Evolutionary conservation across 1,140 invertebrate genomes (phyloP), one percentile per base, ranked within the genome.

Genomic region (Lineus longissimus): DNA sequence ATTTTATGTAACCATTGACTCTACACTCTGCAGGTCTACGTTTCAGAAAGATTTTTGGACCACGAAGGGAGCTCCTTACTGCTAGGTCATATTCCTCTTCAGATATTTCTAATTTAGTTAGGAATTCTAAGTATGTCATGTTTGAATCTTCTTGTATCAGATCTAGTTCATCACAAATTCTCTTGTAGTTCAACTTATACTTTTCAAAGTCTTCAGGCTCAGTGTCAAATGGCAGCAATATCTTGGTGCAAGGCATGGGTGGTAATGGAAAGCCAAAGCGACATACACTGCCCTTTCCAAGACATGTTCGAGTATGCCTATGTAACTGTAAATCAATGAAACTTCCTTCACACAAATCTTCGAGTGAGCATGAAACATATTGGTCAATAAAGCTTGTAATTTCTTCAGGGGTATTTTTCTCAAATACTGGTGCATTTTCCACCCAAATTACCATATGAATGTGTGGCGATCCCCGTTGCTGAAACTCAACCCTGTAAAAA

Each of bases 381-480:
- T 58, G 66, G 40, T 70, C 67, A 55, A 69, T 62, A 54, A 66
- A 70, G 23, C 36, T 13, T 43, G 9, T 36, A 29, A 68, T 57
- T n/a, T 63, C 59, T 33, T 55, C 25, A 27, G 33, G 43, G 27
- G 1, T 57, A 54, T 58, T 13, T 25, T 61, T 0, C 9, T 36
- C 13, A 43, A 45, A 74, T 51, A 29, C 27, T 56, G 81, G 81
- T 31, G 72, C 65, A 71, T 76, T 68, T 68, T 80, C 64, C 1
- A 81, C 62, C 79, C 81, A 84, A 15, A 79, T 31, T 4, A 84
- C 61, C 55, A 79, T 73, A 61, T 84, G 81, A 17, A 80, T 54
- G 71, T 83, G 81, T 19, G 82, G 81, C 55, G 71, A 78, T 6
- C 82, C 82, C 27, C 80, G 72, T 61, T 82, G 77, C 64, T 83